phyloP scores from a whole-genome alignment of 2,888 invertebrate genomes.

The Apodemia duryi region DNA sequence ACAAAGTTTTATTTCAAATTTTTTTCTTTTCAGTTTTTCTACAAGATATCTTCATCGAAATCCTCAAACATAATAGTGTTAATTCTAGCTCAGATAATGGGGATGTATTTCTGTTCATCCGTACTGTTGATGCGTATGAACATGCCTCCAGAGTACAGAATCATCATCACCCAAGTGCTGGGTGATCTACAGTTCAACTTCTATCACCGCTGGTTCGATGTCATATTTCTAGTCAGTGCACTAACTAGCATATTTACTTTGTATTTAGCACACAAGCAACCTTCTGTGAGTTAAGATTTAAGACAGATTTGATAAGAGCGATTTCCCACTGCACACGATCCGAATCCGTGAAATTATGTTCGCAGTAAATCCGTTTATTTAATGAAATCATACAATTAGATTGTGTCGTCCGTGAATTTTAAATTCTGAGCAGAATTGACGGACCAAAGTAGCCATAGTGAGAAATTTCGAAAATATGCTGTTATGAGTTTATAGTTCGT shows the following conservation, averaged over 20 bases:
- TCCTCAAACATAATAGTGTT: conserved; percentile 99
- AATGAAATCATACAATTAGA: too few relatives aligned
- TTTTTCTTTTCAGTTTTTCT: conserved; percentile 90
- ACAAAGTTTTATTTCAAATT: too few relatives aligned
- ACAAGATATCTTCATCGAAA: conserved; percentile 98
- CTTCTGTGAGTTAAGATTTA: conserved; percentile 71
- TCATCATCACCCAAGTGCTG: conserved; percentile 90
- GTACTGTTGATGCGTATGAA: conserved; percentile 99
- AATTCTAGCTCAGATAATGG: conserved; percentile 98
- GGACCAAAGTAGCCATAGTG: too few relatives aligned
- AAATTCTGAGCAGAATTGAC: too few relatives aligned
- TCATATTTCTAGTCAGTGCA: conserved; percentile 98
- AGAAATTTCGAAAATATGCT: too few relatives aligned
- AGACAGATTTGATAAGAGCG: too few relatives aligned
- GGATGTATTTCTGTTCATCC: conserved; percentile 99
- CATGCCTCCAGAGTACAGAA: conserved; percentile 98
- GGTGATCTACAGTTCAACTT: conserved; percentile 99
- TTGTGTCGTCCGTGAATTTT: too few relatives aligned
- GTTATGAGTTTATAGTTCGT: too few relatives aligned
- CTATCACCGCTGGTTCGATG: conserved; percentile 99
- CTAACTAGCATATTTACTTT: conserved; percentile 96
- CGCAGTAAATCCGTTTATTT: too few relatives aligned
- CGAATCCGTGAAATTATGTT: too few relatives aligned
- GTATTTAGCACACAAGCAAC: conserved; percentile 96
- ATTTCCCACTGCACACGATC: too few relatives aligned